A percentile compares a stretch with the other conserved stretches of the same genome.
Evolutionary conservation across 2,888 invertebrate species (phyloP).

Genomic region (Agrochola lychnidis): DNA sequence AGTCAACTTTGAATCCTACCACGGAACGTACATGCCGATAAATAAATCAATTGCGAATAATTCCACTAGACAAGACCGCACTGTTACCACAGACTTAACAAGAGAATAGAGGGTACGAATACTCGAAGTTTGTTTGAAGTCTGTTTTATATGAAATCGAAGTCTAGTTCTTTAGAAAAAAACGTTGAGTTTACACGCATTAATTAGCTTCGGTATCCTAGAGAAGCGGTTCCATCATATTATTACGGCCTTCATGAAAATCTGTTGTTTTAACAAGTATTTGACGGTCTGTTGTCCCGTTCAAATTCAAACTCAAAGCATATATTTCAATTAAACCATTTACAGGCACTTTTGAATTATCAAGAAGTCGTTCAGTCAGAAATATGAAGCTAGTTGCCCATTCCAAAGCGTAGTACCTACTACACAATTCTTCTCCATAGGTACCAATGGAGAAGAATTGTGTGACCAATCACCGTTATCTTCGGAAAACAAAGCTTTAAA

Average conservation of each 20-base stretch:
- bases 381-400: too few relatives aligned
- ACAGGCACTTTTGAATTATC: too few relatives aligned
- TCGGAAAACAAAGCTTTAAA: neutral
- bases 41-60: constrained; percentile 83
- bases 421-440: too few relatives aligned
- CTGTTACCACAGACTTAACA: constrained; percentile 35
- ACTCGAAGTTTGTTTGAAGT: neutral
- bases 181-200: neutral
- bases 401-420: too few relatives aligned
- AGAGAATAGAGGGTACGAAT: neutral
- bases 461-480: neutral
- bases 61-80: constrained; percentile 74
- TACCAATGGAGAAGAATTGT: neutral
- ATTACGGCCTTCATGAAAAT: neutral
- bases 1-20: constrained; percentile 78
- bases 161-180: neutral
- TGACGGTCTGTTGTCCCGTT: neutral
- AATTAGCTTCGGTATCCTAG: neutral
- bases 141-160: neutral
- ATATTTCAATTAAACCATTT: too few relatives aligned
- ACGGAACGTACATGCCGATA: constrained; percentile 73
- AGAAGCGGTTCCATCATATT: neutral
- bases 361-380: too few relatives aligned
- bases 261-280: neutral
- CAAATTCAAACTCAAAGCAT: too few relatives aligned